phyloP scores from a whole-genome alignment of 2,113 vertebrate species.

The Pipa parva region DNA sequence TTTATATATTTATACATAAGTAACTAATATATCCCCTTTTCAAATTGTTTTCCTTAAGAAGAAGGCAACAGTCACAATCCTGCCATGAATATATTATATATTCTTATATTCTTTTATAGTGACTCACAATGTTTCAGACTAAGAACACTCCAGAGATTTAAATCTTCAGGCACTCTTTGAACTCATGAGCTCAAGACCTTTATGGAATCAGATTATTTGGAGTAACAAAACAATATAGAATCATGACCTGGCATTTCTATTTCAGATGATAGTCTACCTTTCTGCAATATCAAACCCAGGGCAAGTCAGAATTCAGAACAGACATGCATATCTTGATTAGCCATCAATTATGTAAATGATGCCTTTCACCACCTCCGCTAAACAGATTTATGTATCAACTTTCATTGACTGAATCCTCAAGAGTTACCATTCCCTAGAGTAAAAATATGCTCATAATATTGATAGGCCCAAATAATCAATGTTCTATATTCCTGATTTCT shows the following conservation, averaged over 20 bases:
- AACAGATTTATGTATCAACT: constrained; percentile 17
- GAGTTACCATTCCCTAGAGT: background rate
- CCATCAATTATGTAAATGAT: constrained; percentile 46
- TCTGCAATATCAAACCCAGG: constrained; percentile 48
- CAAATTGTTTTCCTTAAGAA: too few relatives aligned
- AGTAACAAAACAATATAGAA: constrained; percentile 53
- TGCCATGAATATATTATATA: too few relatives aligned
- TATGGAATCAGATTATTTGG: constrained; percentile 58
- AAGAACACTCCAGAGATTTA: constrained; percentile 29
- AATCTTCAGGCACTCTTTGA: constrained; percentile 40
- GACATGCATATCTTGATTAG: background rate
- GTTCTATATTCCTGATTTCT: background rate
- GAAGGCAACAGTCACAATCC: too few relatives aligned
- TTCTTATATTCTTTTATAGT: constrained; percentile 27
- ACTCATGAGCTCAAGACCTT: constrained; percentile 46
- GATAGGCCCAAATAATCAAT: constrained; percentile 20
- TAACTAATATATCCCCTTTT: too few relatives aligned
- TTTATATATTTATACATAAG: too few relatives aligned
- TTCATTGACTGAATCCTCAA: background rate
- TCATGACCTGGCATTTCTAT: constrained; percentile 45
- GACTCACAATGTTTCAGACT: constrained; percentile 16
- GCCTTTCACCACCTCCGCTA: constrained; percentile 32
- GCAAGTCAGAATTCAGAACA: constrained; percentile 45
- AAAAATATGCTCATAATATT: background rate
- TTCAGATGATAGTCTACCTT: constrained; percentile 34